Evolutionary conservation across 2,113 vertebrate species (phyloP), one percentile per base, ranked within the genome.

Genomic region (Chroicocephalus ridibundus): DNA sequence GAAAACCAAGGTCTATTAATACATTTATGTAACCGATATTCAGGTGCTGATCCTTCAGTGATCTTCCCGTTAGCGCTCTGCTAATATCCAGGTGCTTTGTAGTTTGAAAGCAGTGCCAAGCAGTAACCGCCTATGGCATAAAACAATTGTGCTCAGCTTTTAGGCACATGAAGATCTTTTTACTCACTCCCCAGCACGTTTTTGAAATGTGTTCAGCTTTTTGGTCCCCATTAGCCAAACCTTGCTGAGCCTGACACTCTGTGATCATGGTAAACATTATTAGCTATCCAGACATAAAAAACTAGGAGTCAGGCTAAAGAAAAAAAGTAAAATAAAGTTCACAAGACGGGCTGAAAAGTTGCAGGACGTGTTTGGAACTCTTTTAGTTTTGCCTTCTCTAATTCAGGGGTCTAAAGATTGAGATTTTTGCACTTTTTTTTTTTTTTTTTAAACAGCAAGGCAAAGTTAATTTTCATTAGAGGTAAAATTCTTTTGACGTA

Each of bases 191-290:
- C 38, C 5, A 72, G 15, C 13, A 47, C 51, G 47, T 77, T 80
- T 34, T 78, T 97, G 83, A 94, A 97, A 96, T 89, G 76, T 5
- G 77, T 91, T 96, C 38, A 44, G 27, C 54, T 87, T 94, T 94
- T 97, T 85, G 58, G 81, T 77, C 66, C 65, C 31, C 68, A 21
- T 82, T 82, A 96, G 36, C 54, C 54, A 62, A 94, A 94, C n/a
- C 38, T 80, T 81, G 78, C n/a, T 52, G 60, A 74, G 51, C 55
- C 54, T 87, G 84, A 87, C 31, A 26, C 70, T 92, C 51, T 71
- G 49, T 83, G 82, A 66, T 61, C 42, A 19, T n/a, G 51, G 51
- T 42, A 72, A 91, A 65, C 15, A 17, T 40, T 76, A 54, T 76
- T 65, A 89, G 49, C 40, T 54, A 58, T 42, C 70, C 70, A 94